Percentiles rank a stretch among this genome's conserved stretches.
Evolutionary conservation across 2,888 invertebrate species (phyloP).

Genomic region (Coelogynopora nodosa): DNA sequence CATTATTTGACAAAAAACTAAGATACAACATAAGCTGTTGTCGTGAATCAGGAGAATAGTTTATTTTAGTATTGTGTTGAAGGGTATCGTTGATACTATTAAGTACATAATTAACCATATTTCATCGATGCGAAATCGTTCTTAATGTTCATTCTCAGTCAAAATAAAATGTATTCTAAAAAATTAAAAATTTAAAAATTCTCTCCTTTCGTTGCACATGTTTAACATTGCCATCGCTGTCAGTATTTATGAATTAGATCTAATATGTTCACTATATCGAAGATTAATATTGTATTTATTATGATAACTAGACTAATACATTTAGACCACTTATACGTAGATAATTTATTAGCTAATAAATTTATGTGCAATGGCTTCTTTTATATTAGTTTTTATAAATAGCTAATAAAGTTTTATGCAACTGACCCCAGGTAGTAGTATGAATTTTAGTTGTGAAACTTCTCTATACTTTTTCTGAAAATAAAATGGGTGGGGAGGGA

Average conservation of each 20-base stretch:
- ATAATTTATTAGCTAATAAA: neutral
- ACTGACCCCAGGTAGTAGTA: no score
- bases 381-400: neutral
- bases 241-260: neutral
- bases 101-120: slow-evolving; percentile 21
- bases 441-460: no score
- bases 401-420: neutral
- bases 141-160: slow-evolving; percentile 7
- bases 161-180: neutral
- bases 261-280: neutral
- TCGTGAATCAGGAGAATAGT: slow-evolving; percentile 7
- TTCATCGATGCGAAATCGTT: slow-evolving; percentile 4
- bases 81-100: neutral
- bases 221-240: slow-evolving; percentile 3
- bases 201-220: slow-evolving; percentile 11
- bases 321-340: neutral
- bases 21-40: slow-evolving; percentile 19
- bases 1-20: slow-evolving; percentile 26
- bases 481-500: no score
- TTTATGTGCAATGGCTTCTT: neutral
- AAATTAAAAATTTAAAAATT: no score
- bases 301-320: neutral
- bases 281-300: neutral
- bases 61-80: neutral
- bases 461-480: no score